These are phyloP conservation scores for Lepidocyrtinus sp. DNA, from an alignment of 2,888 invertebrate species.

Conservation along the genomic window DNA sequence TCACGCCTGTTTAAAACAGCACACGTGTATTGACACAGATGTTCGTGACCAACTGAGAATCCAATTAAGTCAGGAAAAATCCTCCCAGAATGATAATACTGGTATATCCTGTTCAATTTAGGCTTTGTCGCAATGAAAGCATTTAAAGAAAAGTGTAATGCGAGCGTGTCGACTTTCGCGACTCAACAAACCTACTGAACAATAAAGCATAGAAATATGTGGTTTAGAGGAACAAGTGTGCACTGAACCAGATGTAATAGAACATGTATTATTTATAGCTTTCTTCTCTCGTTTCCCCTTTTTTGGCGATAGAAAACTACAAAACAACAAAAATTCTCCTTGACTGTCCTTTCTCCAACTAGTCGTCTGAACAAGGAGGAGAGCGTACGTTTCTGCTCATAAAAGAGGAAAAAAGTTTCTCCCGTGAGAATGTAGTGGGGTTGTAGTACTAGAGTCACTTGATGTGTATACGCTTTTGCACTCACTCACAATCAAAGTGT, in stretches of 20 bases:
- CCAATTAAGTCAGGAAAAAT: background rate
- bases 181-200: background rate
- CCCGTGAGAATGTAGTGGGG: background rate
- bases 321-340: slow-evolving; percentile 15
- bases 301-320: background rate
- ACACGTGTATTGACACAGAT: background rate
- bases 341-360: slow-evolving; percentile 35
- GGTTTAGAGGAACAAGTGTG: background rate
- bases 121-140: background rate
- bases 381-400: slow-evolving; percentile 8
- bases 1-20: no score
- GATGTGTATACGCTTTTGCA: background rate
- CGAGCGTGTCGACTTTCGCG: background rate
- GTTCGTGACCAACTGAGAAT: background rate
- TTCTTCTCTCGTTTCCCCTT: background rate
- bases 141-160: background rate
- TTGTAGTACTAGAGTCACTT: background rate
- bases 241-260: background rate
- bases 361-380: slow-evolving; percentile 20
- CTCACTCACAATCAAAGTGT: background rate
- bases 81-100: background rate
- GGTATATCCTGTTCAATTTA: background rate
- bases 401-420: background rate
- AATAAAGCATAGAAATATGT: background rate
- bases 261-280: background rate